These are phyloP conservation scores for Periplaneta americana DNA, from an alignment of 1,140 invertebrate genomes.

Conservation along the genomic window DNA sequence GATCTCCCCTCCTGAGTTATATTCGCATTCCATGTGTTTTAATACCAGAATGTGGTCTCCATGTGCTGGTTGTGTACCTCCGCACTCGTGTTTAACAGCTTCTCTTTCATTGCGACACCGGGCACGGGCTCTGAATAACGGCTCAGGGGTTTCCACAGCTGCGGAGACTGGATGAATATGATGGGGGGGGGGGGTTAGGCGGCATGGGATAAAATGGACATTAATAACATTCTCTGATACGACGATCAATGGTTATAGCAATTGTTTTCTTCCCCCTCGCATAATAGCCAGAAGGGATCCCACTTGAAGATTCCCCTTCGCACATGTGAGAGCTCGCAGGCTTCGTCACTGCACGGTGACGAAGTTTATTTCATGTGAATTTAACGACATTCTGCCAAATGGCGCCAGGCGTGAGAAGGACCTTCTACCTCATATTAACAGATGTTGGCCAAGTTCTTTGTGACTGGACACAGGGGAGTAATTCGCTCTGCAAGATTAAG, in stretches of 20 bases:
- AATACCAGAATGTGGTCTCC: not conserved
- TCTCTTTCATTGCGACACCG: not conserved
- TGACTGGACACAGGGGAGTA: too few species aligned
- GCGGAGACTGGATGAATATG: not conserved
- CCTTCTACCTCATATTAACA: too few species aligned
- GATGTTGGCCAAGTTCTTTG: too few species aligned
- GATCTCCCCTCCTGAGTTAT: too few species aligned
- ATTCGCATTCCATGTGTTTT: too few species aligned
- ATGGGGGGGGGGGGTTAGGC: not conserved
- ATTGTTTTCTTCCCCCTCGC: not conserved
- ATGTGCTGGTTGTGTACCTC: not conserved
- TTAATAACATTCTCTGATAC: not conserved
- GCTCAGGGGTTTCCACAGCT: not conserved
- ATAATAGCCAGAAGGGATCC: not conserved
- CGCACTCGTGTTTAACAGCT: not conserved
- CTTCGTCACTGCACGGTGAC: not conserved
- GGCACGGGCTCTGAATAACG: not conserved
- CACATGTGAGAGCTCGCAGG: not conserved
- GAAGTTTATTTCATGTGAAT: not conserved
- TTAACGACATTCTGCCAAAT: not conserved
- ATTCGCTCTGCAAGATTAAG: too few species aligned
- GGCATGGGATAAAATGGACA: not conserved
- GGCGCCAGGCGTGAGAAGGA: not conserved
- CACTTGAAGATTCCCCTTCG: not conserved
- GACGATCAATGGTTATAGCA: not conserved